Base-by-base conservation (phyloP, 1,140 invertebrate genomes). In the Lethrus apterus region DNA sequence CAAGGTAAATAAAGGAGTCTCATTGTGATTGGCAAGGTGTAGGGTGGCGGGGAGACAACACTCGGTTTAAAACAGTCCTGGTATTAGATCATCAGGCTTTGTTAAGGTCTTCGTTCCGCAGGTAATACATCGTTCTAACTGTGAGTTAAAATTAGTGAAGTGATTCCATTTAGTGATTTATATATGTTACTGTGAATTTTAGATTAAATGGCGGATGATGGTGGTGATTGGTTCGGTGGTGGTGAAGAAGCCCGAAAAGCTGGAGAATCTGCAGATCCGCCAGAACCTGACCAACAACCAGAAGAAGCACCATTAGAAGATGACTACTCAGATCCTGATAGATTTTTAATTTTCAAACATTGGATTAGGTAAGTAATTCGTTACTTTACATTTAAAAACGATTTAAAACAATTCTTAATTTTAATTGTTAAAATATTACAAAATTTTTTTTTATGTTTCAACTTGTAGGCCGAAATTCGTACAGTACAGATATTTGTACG, bases 401-500 rank as follows among this genome's bases (percentile, higher is more conserved):
- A 15, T 40, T 20, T n/a, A 15, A 17, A 31, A 8, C 1, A 29
- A 32, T 40, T 30, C 15, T 19, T 19, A 30, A 26, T 38, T n/a
- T 44, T 19, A 43, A 40, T 43, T 43, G n/a, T n/a, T 24, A 14
- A 35, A 29, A 47, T 21, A 30, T 19, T 34, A 15, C 20, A 50
- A 36, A 35, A 33, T 34, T 21, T 46, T 26, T 45, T 34, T 45
- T 38, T 33, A n/a, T 11, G 5, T 33, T 33, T 33, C 11, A 15
- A 24, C 47, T 73, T 74, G 55, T 65, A 83, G 81, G 62, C 84
- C 84, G 23, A 76, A 80, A 57, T 81, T 82, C 67, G 75, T 86
- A 4, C 83, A 86, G 63, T 90, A 90, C 67, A 76, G 75, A 54
- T 89, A 89, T 60, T 72, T 87, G 60, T 86, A 86, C 66, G 80